A percentile compares a stretch with the other conserved stretches of the same genome.
These are phyloP conservation scores for Noctua pronuba DNA, from an alignment of 2,888 invertebrate species.

Conservation along the genomic window DNA sequence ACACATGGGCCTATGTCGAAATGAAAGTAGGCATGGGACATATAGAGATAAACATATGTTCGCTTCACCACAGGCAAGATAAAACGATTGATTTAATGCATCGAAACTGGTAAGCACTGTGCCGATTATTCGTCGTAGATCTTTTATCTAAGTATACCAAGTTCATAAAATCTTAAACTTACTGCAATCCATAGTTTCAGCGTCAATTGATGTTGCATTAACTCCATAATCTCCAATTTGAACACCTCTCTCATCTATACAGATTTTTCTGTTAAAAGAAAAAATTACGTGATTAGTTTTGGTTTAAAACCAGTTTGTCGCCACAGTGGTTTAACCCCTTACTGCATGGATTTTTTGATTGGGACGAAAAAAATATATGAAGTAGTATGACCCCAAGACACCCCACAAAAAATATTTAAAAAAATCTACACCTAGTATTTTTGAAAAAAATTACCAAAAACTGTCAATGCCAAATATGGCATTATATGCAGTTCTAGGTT, in stretches of 20 bases:
- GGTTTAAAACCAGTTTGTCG: not conserved
- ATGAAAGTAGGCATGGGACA: not conserved
- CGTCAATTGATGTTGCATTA: conserved; percentile 78
- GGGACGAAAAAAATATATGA: too few relatives aligned
- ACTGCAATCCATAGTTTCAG: conserved; percentile 91
- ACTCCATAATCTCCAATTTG: conserved; percentile 88
- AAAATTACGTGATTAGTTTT: not conserved
- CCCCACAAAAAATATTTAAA: too few relatives aligned
- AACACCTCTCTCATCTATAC: conserved; percentile 90
- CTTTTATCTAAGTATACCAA: not conserved
- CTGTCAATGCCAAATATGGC: too few relatives aligned
- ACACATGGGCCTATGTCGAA: not conserved
- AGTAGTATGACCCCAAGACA: too few relatives aligned
- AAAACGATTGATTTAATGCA: not conserved
- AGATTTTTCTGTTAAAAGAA: conserved; percentile 85
- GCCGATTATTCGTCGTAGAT: not conserved
- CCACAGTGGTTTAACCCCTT: not conserved
- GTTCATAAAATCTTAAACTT: conserved; percentile 75
- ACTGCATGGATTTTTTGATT: too few relatives aligned
- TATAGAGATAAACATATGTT: not conserved
- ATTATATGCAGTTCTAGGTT: too few relatives aligned
- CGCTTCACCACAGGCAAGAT: not conserved
- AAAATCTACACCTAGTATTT: too few relatives aligned
- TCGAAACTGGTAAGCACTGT: not conserved
- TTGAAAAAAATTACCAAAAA: too few relatives aligned